Conservation (phyloP, 1,140 invertebrate genomes). For the Aethina tumida region DNA sequence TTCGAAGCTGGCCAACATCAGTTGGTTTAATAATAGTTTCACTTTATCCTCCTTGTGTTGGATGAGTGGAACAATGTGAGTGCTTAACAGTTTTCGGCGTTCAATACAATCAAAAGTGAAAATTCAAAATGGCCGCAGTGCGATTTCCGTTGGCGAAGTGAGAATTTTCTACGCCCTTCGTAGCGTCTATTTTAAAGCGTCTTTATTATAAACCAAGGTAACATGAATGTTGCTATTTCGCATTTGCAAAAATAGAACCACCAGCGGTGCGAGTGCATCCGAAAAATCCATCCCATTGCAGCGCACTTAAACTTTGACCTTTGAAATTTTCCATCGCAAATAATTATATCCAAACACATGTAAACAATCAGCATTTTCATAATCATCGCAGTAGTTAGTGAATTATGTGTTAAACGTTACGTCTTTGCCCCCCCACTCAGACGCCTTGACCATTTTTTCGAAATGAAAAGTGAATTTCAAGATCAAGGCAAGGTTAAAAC, state of each 20-base stretch:
- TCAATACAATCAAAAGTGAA: conserved; percentile 37
- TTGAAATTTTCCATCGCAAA: conserved; percentile 16
- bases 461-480: conserved; percentile 30
- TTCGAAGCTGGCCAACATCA: conserved; percentile 5
- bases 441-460: neutral
- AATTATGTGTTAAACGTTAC: conserved; percentile 11
- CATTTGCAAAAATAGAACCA: neutral
- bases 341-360: conserved; percentile 2
- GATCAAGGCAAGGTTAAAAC: conserved; percentile 32
- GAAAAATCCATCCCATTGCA: neutral
- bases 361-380: conserved; percentile 1
- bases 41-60: no score
- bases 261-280: neutral
- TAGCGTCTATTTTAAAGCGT: conserved; percentile 18
- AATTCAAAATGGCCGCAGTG: conserved; percentile 34
- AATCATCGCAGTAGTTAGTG: conserved; percentile 1
- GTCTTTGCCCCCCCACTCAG: conserved; percentile 4
- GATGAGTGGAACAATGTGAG: conserved; percentile 3
- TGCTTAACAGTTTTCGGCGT: conserved; percentile 17
- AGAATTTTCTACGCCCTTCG: conserved; percentile 20
- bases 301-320: conserved; percentile 31
- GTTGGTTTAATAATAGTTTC: conserved; percentile 5
- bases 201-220: conserved; percentile 20
- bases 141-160: conserved; percentile 22
- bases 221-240: conserved; percentile 6